Percentiles rank a stretch among this genome's conserved stretches.
phyloP scores from a whole-genome alignment of 1,140 invertebrate species.

The Antheraea pernyi region DNA sequence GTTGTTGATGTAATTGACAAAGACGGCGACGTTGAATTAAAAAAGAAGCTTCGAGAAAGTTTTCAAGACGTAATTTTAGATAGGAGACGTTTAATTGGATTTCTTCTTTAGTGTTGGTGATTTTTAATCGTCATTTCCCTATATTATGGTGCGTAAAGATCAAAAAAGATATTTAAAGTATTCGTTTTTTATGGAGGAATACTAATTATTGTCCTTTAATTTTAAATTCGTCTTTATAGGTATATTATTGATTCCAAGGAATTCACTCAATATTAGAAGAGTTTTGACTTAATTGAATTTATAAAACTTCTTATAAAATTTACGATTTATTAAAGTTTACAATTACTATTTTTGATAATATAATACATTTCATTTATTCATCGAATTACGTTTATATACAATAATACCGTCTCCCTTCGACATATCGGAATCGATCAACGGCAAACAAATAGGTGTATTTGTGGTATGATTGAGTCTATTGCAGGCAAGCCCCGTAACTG shows the following conservation, averaged over 20 bases:
- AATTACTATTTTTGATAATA: too few species aligned
- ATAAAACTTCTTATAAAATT: too few species aligned
- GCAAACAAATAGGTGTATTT: slow-evolving; percentile 65
- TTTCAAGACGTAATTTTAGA: background rate
- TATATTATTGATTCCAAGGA: too few species aligned
- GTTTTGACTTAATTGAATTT: too few species aligned
- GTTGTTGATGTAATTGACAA: slow-evolving; percentile 43
- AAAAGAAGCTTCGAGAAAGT: slow-evolving; percentile 1
- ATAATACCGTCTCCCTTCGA: slow-evolving; percentile 18
- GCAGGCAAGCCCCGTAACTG: slow-evolving; percentile 57
- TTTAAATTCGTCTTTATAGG: too few species aligned
- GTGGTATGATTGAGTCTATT: slow-evolving; percentile 55
- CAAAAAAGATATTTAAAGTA: background rate
- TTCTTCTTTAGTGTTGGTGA: background rate
- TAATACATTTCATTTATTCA: too few species aligned
- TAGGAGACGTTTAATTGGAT: background rate
- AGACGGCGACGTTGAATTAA: slow-evolving; percentile 4
- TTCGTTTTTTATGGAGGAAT: too few species aligned
- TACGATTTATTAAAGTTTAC: too few species aligned
- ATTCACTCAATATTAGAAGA: too few species aligned
- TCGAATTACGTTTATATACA: background rate
- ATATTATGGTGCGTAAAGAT: background rate
- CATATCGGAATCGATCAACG: slow-evolving; percentile 49
- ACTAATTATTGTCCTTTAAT: too few species aligned
- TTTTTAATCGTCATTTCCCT: background rate